Evolutionary conservation across 2,888 invertebrate species (phyloP).

Genomic region (Gari tellinella): DNA sequence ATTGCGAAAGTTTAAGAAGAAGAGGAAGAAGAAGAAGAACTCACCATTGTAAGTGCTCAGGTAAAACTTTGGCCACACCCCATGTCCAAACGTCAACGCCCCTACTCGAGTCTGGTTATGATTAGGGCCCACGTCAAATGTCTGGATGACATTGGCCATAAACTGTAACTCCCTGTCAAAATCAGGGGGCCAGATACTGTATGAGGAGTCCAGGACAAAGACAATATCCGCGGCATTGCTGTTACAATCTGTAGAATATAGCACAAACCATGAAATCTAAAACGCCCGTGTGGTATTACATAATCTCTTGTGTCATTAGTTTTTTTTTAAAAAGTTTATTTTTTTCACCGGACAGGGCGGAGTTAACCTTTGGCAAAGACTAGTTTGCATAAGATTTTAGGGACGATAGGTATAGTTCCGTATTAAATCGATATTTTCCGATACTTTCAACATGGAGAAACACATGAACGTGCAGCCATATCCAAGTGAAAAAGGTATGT

Average conservation of each 20-base stretch:
- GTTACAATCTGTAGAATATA: conserved; percentile 26
- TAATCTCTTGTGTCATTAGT: no score
- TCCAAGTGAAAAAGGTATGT: no score
- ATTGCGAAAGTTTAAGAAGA: background rate
- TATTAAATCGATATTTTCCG: no score
- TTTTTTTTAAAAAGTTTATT: no score
- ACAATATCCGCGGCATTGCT: conserved; percentile 70
- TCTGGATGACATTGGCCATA: conserved; percentile 64
- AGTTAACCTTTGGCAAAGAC: no score
- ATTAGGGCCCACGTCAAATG: conserved; percentile 69
- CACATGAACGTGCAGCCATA: no score
- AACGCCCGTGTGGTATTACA: no score
- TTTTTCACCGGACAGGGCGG: no score
- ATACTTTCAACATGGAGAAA: no score
- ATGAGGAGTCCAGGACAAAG: conserved; percentile 73
- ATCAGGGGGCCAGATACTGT: conserved; percentile 76
- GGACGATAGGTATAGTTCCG: no score
- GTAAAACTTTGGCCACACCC: conserved; percentile 65
- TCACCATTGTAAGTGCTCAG: conserved; percentile 62
- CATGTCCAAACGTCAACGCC: conserved; percentile 70
- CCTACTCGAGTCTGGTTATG: conserved; percentile 63
- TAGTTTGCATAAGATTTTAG: no score
- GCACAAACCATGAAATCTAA: no score
- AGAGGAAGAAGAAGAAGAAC: background rate
- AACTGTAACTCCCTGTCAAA: conserved; percentile 74